phyloP scores from a whole-genome alignment of 2,888 invertebrate genomes.

The Osmoderma eremita region DNA sequence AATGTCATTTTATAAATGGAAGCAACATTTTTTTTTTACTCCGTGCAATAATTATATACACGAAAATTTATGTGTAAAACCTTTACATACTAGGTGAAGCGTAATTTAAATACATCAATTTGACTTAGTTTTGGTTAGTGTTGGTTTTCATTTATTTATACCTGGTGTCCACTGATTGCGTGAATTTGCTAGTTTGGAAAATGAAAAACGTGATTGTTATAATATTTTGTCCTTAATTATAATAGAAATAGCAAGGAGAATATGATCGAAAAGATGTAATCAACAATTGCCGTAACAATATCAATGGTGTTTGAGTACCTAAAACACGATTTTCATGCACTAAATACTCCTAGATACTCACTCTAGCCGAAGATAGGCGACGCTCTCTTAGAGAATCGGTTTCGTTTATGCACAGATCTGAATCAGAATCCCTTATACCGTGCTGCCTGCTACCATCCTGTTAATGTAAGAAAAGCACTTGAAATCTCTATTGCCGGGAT shows the following conservation, averaged over 20 bases:
- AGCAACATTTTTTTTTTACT: constrained; percentile 1
- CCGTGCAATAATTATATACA: constrained; percentile 36
- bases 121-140: constrained; percentile 7
- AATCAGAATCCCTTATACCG: constrained; percentile 79
- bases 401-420: constrained; percentile 89
- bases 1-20: constrained; percentile 9
- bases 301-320: no score
- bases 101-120: constrained; percentile 7
- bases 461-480: neutral
- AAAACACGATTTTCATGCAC: constrained; percentile 19
- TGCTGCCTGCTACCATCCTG: constrained; percentile 76
- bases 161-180: constrained; percentile 55
- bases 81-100: constrained; percentile 28
- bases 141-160: constrained; percentile 50
- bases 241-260: constrained; percentile 7
- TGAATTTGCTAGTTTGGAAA: constrained; percentile 50
- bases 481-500: no score
- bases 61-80: constrained; percentile 17
- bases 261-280: neutral
- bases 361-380: constrained; percentile 56
- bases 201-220: constrained; percentile 33
- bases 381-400: constrained; percentile 61
- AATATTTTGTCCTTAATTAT: neutral
- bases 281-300: no score
- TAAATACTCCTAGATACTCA: constrained; percentile 52